These are phyloP conservation scores for Bungarus multicinctus DNA, from an alignment of 2,113 vertebrate genomes.

Conservation along the genomic window DNA sequence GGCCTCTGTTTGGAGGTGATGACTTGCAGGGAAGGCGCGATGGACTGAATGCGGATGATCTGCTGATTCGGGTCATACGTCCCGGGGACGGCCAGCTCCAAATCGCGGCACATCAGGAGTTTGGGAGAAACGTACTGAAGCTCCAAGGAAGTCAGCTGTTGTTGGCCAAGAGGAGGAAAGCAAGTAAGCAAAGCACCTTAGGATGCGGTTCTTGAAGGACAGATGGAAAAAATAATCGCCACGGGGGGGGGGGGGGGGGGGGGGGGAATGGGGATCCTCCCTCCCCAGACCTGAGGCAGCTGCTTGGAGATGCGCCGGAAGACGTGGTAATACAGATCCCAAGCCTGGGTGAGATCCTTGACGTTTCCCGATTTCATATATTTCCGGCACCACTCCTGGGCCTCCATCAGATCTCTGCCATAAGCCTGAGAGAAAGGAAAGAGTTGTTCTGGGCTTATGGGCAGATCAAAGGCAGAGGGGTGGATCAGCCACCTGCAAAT, in stretches of 20 bases:
- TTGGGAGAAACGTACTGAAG: constrained; percentile 97
- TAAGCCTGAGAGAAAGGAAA: constrained; percentile 79
- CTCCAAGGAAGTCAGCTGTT: constrained; percentile 93
- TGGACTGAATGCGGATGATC: constrained; percentile 96
- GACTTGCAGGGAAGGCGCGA: constrained; percentile 93
- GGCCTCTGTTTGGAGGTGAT: constrained; percentile 99
- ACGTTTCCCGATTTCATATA: constrained; percentile 99
- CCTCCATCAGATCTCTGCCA: constrained; percentile 97
- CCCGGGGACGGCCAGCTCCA: constrained; percentile 93
- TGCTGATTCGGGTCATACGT: constrained; percentile 97
- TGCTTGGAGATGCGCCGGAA: constrained; percentile 98
- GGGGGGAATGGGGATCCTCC: neutral
- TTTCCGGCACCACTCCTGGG: constrained; percentile 98
- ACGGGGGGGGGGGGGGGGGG: too few relatives aligned
- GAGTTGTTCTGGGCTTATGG: neutral
- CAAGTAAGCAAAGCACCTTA: neutral
- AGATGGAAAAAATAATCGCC: neutral
- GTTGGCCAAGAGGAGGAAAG: constrained; percentile 17
- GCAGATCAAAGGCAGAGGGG: neutral
- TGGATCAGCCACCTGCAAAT: neutral
- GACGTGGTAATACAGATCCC: constrained; percentile 98
- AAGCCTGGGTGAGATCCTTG: constrained; percentile 97
- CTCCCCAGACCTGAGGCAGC: constrained; percentile 86
- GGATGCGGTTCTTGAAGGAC: neutral
- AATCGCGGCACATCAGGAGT: constrained; percentile 96